Evolutionary conservation across 2,113 vertebrate species (phyloP), one percentile per base, ranked within the genome.

Genomic region (Microtus richardsoni): DNA sequence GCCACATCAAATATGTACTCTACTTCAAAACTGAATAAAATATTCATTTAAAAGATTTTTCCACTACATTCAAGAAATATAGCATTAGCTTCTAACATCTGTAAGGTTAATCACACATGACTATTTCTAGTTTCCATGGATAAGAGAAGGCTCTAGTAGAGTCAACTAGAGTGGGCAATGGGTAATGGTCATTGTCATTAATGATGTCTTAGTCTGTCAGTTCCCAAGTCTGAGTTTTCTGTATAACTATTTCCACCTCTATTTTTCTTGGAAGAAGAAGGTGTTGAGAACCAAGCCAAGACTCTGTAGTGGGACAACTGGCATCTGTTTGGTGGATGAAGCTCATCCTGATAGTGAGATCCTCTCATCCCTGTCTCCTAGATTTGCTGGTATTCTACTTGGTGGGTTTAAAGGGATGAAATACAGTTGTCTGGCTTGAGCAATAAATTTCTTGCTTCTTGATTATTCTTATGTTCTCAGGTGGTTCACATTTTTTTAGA

Each of bases 401-500:
- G 86, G 39, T 49, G 88, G 86, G 6, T 75, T 95, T 93, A 94
- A 82, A 89, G 49, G 17, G 83, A n/a, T 74, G 44, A 96, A 86
- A 92, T 77, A 93, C 4, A 85, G 64, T 24, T 94, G 66, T 89
- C 58, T 89, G 58, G 52, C 21, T 14, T 80, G 64, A 89, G 78
- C 78, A 93, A 83, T 7, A 71, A 89, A 87, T 30, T 36, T 36
- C 85, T 96, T 93, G 41, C 44, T 24, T 91, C 74, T 95, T 88
- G 94, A 95, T 94, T 80, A 92, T 91, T 77, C 58, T 22, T 49
- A 5, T 88, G 60, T 93, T 94, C 78, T 83, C 64, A 62, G 66
- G 39, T 94, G n/a, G 96, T 94, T 95, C 91, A 58, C 68, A 92
- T 49, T 89, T 96, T 94, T 93, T 95, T 68, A 87, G 41, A 95